A percentile compares a stretch with the other conserved stretches of the same genome.
phyloP scores from a whole-genome alignment of 2,113 vertebrate genomes.

The Oreotrochilus melanogaster region DNA sequence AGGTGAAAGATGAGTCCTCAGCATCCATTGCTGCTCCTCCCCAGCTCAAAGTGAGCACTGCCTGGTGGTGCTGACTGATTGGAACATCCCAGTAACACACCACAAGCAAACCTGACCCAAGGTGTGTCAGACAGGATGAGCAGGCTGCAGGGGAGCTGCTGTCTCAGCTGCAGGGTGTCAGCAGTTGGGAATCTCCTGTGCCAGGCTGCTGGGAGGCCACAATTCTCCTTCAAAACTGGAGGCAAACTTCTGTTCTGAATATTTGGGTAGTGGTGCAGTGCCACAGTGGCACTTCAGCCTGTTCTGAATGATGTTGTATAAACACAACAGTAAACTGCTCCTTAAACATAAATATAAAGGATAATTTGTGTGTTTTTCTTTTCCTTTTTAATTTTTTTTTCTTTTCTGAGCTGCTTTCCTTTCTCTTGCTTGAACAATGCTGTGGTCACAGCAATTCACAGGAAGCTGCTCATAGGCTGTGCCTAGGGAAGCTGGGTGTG shows the following conservation, averaged over 20 bases:
- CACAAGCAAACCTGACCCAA: not conserved
- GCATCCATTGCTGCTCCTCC: not conserved
- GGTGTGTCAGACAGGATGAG: not conserved
- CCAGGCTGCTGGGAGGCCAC: not conserved
- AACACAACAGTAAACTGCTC: not conserved
- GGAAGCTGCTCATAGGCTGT: slow-evolving; percentile 58
- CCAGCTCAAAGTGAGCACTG: not conserved
- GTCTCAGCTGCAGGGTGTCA: not conserved
- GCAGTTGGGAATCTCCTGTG: not conserved
- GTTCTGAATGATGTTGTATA: not conserved
- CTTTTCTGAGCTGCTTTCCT: not conserved
- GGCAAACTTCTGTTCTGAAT: not conserved
- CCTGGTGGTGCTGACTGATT: not conserved
- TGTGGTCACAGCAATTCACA: not conserved
- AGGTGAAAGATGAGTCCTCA: not conserved
- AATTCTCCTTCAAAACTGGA: not conserved
- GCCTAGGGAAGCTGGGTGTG: slow-evolving; percentile 55
- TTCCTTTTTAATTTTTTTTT: no score
- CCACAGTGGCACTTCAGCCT: not conserved
- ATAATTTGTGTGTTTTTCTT: not conserved
- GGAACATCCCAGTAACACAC: not conserved
- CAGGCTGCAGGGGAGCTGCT: slow-evolving; percentile 40
- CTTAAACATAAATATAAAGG: not conserved
- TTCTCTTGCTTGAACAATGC: not conserved
- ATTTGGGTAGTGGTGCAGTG: not conserved